These are phyloP conservation scores for Oppia nitens DNA, from an alignment of 1,140 invertebrate genomes.

Conservation along the genomic window DNA sequence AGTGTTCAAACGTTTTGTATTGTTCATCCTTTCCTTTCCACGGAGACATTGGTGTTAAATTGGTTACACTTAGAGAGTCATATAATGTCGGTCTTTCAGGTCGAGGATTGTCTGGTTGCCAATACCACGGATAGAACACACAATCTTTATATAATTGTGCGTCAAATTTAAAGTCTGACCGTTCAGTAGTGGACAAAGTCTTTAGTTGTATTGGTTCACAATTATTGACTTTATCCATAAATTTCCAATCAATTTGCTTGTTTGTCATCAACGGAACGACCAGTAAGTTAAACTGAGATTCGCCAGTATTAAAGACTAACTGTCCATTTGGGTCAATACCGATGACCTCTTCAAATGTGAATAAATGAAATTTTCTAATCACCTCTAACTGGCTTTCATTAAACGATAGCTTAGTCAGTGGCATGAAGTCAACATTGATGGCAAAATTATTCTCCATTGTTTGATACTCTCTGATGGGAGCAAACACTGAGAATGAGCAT, in stretches of 20 bases:
- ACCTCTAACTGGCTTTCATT: conserved; percentile 39
- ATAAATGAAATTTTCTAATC: conserved; percentile 62
- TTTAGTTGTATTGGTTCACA: conserved; percentile 12
- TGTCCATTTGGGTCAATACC: conserved; percentile 76
- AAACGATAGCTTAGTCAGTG: not conserved
- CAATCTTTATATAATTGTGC: conserved; percentile 67
- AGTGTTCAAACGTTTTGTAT: conserved; percentile 85
- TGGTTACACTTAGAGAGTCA: conserved; percentile 77
- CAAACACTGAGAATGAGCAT: not conserved
- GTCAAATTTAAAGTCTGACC: conserved; percentile 55
- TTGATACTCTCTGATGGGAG: not conserved
- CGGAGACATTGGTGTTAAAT: conserved; percentile 69
- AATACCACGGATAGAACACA: conserved; percentile 96
- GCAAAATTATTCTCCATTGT: no score
- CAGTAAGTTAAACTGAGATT: conserved; percentile 58
- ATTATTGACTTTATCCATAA: conserved; percentile 46
- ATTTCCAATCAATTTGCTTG: conserved; percentile 55
- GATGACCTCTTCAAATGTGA: conserved; percentile 77
- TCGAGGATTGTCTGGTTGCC: conserved; percentile 80
- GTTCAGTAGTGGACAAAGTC: conserved; percentile 36
- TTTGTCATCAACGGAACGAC: conserved; percentile 52
- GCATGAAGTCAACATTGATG: not conserved
- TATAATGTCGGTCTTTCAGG: conserved; percentile 45
- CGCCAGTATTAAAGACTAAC: conserved; percentile 51
- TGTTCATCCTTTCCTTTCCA: conserved; percentile 64